These are phyloP conservation scores for Corythaeola cristata DNA, from an alignment of 2,113 vertebrate species.

Conservation along the genomic window DNA sequence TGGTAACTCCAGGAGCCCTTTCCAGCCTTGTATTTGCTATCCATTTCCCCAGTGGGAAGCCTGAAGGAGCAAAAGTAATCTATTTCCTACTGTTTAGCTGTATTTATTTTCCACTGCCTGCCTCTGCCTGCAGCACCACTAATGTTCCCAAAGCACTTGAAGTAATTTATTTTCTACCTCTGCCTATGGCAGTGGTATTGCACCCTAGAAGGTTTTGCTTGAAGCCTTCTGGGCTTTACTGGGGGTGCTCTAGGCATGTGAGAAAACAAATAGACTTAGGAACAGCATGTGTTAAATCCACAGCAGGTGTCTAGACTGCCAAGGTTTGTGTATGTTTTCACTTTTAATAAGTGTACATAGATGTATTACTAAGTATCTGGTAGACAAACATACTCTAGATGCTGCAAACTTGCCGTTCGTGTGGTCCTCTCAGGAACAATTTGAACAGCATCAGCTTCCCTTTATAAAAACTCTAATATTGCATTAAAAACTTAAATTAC, in stretches of 20 bases:
- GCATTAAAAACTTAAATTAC: slow-evolving; percentile 34
- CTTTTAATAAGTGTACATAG: slow-evolving; percentile 26
- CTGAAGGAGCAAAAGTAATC: slow-evolving; percentile 34
- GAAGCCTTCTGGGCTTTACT: slow-evolving; percentile 13
- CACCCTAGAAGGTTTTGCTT: slow-evolving; percentile 27
- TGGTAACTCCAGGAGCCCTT: not conserved
- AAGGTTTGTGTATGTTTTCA: not conserved
- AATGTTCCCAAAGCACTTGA: slow-evolving; percentile 46
- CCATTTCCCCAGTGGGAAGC: not conserved
- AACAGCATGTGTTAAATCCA: not conserved
- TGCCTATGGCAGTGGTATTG: slow-evolving; percentile 26
- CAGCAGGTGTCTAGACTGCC: not conserved
- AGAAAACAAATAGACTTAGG: slow-evolving; percentile 34
- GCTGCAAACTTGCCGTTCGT: not conserved
- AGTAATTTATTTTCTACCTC: slow-evolving; percentile 47
- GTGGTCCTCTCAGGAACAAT: slow-evolving; percentile 36
- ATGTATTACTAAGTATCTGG: not conserved
- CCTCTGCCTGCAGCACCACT: slow-evolving; percentile 15
- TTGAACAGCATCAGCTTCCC: not conserved
- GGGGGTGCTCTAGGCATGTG: not conserved
- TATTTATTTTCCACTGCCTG: slow-evolving; percentile 60
- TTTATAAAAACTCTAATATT: not conserved
- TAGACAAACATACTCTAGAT: slow-evolving; percentile 3
- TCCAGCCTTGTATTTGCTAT: not conserved
- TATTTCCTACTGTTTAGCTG: slow-evolving; percentile 17